Evolutionary conservation across 2,113 vertebrate genomes (phyloP).

Genomic region (Cynoglossus semilaevis): DNA sequence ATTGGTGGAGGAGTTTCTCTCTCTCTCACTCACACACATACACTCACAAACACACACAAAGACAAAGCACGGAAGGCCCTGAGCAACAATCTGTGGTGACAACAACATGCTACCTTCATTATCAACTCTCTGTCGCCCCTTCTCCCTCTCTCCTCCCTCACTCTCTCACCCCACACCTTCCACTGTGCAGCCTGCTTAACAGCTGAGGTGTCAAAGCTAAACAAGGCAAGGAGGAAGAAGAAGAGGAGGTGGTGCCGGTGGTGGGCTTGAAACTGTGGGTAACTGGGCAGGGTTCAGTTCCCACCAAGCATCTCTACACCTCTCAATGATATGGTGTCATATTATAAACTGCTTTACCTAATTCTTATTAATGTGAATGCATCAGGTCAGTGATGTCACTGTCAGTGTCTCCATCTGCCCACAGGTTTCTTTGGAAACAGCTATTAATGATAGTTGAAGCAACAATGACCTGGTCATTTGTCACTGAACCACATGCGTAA

Average conservation of each 20-base stretch:
- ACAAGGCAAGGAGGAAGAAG: constrained; percentile 47
- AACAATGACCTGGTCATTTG: too few relatives aligned
- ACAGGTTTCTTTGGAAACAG: too few relatives aligned
- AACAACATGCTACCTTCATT: constrained; percentile 76
- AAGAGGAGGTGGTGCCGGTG: neutral
- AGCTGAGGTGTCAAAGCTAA: constrained; percentile 78
- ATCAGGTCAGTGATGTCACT: too few relatives aligned
- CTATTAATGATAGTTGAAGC: too few relatives aligned
- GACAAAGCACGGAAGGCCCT: constrained; percentile 56
- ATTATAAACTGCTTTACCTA: too few relatives aligned
- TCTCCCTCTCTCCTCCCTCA: neutral
- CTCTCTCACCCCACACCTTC: constrained; percentile 61
- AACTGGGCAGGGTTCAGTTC: constrained; percentile 49
- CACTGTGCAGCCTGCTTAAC: constrained; percentile 71
- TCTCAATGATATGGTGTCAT: too few relatives aligned
- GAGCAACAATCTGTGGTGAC: constrained; percentile 76
- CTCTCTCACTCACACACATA: neutral
- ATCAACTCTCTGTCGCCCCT: constrained; percentile 51
- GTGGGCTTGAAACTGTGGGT: constrained; percentile 20
- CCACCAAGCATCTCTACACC: constrained; percentile 20
- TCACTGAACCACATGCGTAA: too few relatives aligned
- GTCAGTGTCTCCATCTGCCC: too few relatives aligned
- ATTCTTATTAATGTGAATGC: too few relatives aligned
- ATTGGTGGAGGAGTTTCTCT: too few relatives aligned
- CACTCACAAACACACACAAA: neutral